Conservation (phyloP, 2,888 invertebrate species). For the Tubulanus polymorphus region DNA sequence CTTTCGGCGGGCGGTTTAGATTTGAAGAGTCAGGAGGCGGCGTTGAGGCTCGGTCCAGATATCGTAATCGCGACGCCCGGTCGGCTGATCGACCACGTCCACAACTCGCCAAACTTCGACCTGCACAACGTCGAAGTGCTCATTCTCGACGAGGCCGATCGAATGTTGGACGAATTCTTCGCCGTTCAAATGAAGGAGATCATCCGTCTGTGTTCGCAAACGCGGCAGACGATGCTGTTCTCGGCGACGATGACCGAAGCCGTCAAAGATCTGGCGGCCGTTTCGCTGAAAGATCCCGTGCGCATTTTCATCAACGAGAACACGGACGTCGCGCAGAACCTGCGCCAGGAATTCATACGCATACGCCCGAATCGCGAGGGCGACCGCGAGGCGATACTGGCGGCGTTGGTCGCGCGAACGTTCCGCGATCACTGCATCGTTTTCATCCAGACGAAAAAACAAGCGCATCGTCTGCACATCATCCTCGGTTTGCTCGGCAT, state of each 20-base stretch:
- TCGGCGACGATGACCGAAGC: slow-evolving; percentile 99
- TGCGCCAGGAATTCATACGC: slow-evolving; percentile 89
- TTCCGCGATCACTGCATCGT: slow-evolving; percentile 89
- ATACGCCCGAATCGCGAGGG: slow-evolving; percentile 82
- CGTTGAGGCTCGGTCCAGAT: slow-evolving; percentile 79
- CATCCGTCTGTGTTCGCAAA: slow-evolving; percentile 83
- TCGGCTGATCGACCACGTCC: slow-evolving; percentile 92
- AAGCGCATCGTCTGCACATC: slow-evolving; percentile 90
- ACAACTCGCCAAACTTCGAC: slow-evolving; percentile 86
- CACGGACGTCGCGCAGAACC: slow-evolving; percentile 89
- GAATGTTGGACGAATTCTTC: slow-evolving; percentile 98
- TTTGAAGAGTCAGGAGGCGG: slow-evolving; percentile 57
- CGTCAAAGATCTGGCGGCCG: slow-evolving; percentile 85
- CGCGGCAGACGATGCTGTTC: slow-evolving; percentile 93
- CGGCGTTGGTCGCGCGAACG: slow-evolving; percentile 76
- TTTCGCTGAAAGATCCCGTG: slow-evolving; percentile 88
- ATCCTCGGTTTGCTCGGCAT: slow-evolving; percentile 84
- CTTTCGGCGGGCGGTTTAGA: slow-evolving; percentile 57
- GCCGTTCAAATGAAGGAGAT: slow-evolving; percentile 99
- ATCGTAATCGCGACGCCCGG: slow-evolving; percentile 98
- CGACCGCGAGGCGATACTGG: slow-evolving; percentile 75
- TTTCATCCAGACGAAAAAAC: slow-evolving; percentile 94
- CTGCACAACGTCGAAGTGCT: slow-evolving; percentile 85
- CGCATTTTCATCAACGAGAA: slow-evolving; percentile 94
- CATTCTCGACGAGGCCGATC: slow-evolving; percentile 74